phyloP scores from a whole-genome alignment of 2,888 invertebrate genomes.

The Yponomeuta cagnagella region DNA sequence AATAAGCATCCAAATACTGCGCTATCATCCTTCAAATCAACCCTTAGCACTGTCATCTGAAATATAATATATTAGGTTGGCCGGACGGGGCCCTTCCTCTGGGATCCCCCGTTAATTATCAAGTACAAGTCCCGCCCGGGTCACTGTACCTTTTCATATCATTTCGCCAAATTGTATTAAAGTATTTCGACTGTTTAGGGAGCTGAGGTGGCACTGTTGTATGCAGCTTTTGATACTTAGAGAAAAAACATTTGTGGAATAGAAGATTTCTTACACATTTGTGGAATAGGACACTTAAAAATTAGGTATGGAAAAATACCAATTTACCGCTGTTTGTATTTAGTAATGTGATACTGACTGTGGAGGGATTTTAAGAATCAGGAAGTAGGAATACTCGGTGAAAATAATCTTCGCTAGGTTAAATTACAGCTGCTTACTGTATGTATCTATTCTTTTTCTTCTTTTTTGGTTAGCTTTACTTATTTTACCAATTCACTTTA shows the following conservation, averaged over 20 bases:
- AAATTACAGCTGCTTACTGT: too few species aligned
- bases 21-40: slow-evolving; percentile 62
- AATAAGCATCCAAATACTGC: not conserved
- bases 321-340: too few species aligned
- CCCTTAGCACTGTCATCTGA: slow-evolving; percentile 57
- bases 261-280: too few species aligned
- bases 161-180: slow-evolving; percentile 1
- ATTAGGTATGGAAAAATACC: too few species aligned
- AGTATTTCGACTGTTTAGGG: not conserved
- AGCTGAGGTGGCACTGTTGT: not conserved
- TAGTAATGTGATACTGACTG: too few species aligned
- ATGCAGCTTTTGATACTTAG: too few species aligned
- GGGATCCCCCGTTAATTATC: slow-evolving; percentile 78
- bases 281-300: too few species aligned
- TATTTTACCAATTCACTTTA: not conserved
- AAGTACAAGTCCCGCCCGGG: slow-evolving; percentile 72
- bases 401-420: too few species aligned
- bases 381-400: too few species aligned
- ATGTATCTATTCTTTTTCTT: too few species aligned
- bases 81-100: slow-evolving; percentile 56
- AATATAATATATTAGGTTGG: slow-evolving; percentile 70
- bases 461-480: not conserved
- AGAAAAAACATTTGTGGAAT: too few species aligned
- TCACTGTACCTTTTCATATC: slow-evolving; percentile 2
- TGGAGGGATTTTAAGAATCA: too few species aligned